Percentiles rank a stretch among this genome's conserved stretches.
phyloP scores from a whole-genome alignment of 1,140 invertebrate species.

The Pseudomyrmex gracilis region DNA sequence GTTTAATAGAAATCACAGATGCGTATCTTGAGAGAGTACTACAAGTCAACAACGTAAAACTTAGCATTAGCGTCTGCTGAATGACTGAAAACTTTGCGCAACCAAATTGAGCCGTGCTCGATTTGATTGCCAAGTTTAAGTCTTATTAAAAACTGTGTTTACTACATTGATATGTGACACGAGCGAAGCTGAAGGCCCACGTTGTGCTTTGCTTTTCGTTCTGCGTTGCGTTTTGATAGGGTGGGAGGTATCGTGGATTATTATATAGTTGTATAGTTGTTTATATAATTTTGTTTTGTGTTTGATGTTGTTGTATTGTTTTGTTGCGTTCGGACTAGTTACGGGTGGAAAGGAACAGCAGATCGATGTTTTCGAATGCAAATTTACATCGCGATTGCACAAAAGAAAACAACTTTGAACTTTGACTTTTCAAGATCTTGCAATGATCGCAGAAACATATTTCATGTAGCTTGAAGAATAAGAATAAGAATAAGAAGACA shows the following conservation, averaged over 20 bases:
- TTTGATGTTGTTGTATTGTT: slow-evolving; percentile 42
- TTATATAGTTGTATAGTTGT: slow-evolving; percentile 49
- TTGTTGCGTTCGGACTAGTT: slow-evolving; percentile 52
- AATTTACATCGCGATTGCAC: background rate
- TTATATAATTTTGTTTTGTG: slow-evolving; percentile 13
- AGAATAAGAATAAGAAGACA: background rate
- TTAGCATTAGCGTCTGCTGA: background rate
- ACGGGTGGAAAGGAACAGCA: slow-evolving; percentile 55
- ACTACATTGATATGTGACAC: slow-evolving; percentile 40
- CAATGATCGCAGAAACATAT: background rate
- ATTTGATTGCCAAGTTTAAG: background rate
- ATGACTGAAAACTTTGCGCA: background rate
- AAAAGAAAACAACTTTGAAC: background rate
- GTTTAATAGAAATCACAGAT: background rate
- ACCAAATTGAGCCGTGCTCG: background rate
- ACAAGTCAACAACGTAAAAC: background rate
- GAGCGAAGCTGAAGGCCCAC: slow-evolving; percentile 83
- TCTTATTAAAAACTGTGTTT: background rate
- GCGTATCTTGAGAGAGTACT: background rate
- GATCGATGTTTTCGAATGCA: background rate
- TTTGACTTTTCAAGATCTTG: background rate
- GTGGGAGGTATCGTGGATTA: slow-evolving; percentile 81
- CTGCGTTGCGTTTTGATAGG: slow-evolving; percentile 75
- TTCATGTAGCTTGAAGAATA: background rate
- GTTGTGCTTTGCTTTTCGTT: slow-evolving; percentile 80